These are phyloP conservation scores for Chionodraco myersi DNA, from an alignment of 2,113 vertebrate genomes.

Conservation along the genomic window DNA sequence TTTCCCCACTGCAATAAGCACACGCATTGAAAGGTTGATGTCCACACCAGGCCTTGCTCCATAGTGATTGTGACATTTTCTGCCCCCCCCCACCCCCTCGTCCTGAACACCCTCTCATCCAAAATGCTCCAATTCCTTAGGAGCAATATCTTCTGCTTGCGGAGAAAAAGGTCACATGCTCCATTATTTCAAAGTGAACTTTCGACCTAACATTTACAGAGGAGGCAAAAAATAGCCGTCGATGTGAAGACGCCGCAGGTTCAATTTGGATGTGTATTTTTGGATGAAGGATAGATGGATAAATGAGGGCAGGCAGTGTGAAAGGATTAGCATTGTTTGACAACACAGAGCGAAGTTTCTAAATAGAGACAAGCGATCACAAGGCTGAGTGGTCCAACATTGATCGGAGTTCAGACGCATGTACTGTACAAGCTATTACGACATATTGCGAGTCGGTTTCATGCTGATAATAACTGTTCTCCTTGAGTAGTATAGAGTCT, in stretches of 20 bases:
- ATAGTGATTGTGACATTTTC: conserved; percentile 82
- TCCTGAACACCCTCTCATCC: conserved; percentile 68
- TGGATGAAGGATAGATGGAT: conserved; percentile 47
- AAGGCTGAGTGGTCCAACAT: conserved; percentile 44
- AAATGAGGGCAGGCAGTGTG: conserved; percentile 30
- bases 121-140: conserved; percentile 76
- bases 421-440: conserved; percentile 40
- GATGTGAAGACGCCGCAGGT: conserved; percentile 62
- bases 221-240: conserved; percentile 76
- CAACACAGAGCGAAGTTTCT: conserved; percentile 36
- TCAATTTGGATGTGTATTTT: conserved; percentile 55
- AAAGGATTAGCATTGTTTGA: conserved; percentile 55
- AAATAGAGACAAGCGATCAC: conserved; percentile 29
- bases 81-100: conserved; percentile 6
- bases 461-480: conserved; percentile 67
- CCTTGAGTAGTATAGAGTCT: conserved; percentile 34
- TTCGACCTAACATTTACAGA: conserved; percentile 84
- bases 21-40: conserved; percentile 63
- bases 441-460: conserved; percentile 23
- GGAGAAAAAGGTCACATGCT: conserved; percentile 83
- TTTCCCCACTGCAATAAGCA: not conserved
- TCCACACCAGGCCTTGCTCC: conserved; percentile 62
- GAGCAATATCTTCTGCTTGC: conserved; percentile 77
- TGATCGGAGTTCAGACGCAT: conserved; percentile 39
- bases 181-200: conserved; percentile 84